Evolutionary conservation across 1,140 invertebrate genomes (phyloP), one percentile per base, ranked within the genome.

Genomic region (Panagrolaimus sp.): DNA sequence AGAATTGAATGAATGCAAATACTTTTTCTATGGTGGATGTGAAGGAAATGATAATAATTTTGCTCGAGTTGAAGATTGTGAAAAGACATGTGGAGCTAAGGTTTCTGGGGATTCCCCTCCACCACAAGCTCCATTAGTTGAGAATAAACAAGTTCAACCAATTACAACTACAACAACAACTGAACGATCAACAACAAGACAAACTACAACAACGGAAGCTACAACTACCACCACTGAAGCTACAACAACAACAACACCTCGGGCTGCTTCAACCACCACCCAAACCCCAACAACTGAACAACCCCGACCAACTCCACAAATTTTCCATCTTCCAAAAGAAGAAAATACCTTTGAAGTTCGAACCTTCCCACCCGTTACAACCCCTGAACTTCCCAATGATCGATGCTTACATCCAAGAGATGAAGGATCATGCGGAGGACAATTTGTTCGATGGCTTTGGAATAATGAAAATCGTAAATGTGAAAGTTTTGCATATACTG

Each of bases 31-130:
- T 69, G 75, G 75, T 48, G 75, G 75, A 10, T 94, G 91, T 81
- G 88, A 88, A 65, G 91, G 91, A 63, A 93, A 92, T 79, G 88
- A 88, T 9, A 94, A 94, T 79, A 87, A 90, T 78, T 94, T 91
- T 84, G 83, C 88, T 7, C 89, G 90, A 0, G 88, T 89, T 75
- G 91, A 93, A 81, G 89, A 91, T 63, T 94, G 92, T 65, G 88
- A 92, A 79, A 84, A 90, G 71, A 87, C 89, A 24, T 94, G 91
- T 76, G 90, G 91, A 68, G 44, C 63, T 12, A 67, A 63, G 28
- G 52, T 68, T 52, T 43, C 63, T n/a, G n/a, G 21, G 1, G 15
- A 15, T 38, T 46, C 46, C 14, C 43, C 55, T 44, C 64, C 66
- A 21, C 70, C 48, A 1, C 43, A 45, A 5, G 48, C 63, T 1